A percentile compares a stretch with the other conserved stretches of the same genome.
phyloP scores from a whole-genome alignment of 1,140 invertebrate genomes.

The Saccostrea glomerata region DNA sequence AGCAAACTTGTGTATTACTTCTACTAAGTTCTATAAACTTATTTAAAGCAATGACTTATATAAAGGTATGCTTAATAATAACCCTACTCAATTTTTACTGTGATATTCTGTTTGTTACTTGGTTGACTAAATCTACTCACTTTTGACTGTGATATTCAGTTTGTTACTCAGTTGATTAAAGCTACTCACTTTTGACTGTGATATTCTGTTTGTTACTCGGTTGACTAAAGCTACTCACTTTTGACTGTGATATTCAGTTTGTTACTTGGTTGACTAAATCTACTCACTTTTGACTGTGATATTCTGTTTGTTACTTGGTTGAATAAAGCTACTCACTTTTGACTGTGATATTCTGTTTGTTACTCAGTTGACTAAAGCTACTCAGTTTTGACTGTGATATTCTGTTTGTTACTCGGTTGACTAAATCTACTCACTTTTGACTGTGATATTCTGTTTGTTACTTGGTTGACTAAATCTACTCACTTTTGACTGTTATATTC shows the following conservation, averaged over 20 bases:
- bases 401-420: no score
- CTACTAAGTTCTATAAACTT: no score
- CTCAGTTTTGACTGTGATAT: neutral
- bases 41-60: no score
- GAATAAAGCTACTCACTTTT: neutral
- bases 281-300: conserved; percentile 7
- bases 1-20: no score
- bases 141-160: neutral
- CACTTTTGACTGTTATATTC: neutral
- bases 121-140: neutral
- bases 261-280: no score
- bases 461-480: neutral
- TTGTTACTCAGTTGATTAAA: neutral
- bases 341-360: neutral
- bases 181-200: neutral
- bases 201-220: neutral
- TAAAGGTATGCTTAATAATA: no score
- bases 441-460: neutral
- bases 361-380: neutral
- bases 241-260: neutral
- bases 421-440: neutral
- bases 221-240: neutral
- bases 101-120: neutral
- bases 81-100: neutral
- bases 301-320: neutral